Base-by-base conservation (phyloP, 2,797 vertebrate species). In the Threskiornis aethiopicus region DNA sequence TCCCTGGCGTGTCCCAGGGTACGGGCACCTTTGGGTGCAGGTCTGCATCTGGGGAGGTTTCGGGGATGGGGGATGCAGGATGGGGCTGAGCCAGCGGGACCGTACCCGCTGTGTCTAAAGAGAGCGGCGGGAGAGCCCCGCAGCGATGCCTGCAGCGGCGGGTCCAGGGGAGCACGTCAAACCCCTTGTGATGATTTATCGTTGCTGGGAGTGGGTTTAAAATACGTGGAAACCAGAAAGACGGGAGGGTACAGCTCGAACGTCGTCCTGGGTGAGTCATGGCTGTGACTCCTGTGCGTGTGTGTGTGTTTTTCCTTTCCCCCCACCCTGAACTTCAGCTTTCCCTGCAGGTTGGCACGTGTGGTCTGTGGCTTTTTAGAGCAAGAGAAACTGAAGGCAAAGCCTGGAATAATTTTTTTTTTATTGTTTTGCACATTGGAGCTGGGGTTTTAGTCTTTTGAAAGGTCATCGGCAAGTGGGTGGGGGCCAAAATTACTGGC, bases 381-480 rank as follows among this genome's bases (percentile, higher is more conserved):
- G 84, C 37, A 1, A 42, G 39, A 71, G 61, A n/a, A 94, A 61
- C 52, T 8, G 0, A 29, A 21, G 5, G 83, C 49, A 33, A n/a
- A 70, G 83, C 24, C 70, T 19, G 61, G 80, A 90, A 75, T 65
- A 10, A 5, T 21, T 35, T 21, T 15, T 52, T 24, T 20, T 76
- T 49, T 35, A 15, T 81, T 57, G 61, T 90, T 96, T 91, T 90
- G 52, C 46, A 17, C 33, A 0, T 1, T 7, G 39, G 72, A 95
- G 77, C 70, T 10, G 59, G 39, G 42, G 28, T 76, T 84, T 59
- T n/a, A 59, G 76, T 1, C 69, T 71, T 69, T 79, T 1, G 31
- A 94, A 96, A 93, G 95, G 94, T 96, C 93, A 94, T 57, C 1
- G 26, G 69, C 2, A 24, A 49, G 84, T 6, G 57, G 76, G 75